Evolutionary conservation across 2,113 vertebrate species (phyloP).

Genomic region (Nothocercus nigrocapillus): DNA sequence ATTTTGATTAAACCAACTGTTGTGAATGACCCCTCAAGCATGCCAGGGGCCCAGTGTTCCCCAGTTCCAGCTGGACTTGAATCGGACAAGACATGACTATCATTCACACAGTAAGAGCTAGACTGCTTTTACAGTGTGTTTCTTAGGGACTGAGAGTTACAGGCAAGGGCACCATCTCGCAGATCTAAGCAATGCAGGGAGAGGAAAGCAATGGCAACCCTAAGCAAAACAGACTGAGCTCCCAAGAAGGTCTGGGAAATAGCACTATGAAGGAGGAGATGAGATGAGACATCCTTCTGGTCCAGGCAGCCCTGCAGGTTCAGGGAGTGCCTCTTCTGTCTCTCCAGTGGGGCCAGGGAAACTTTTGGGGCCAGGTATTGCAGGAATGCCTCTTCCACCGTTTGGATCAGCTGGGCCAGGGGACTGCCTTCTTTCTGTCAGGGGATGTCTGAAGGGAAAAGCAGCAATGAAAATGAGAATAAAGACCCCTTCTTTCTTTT

Average conservation of each 20-base stretch:
- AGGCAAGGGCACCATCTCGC: background rate
- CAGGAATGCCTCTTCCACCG: constrained; percentile 75
- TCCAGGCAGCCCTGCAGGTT: constrained; percentile 77
- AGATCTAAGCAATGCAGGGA: background rate
- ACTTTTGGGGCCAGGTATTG: constrained; percentile 79
- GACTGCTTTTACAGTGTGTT: background rate
- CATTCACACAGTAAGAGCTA: background rate
- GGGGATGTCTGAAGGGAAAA: background rate
- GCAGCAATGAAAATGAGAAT: background rate
- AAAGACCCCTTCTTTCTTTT: background rate
- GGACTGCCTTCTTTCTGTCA: constrained; percentile 72
- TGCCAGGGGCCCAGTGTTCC: background rate
- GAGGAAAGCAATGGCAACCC: no score
- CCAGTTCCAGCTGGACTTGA: background rate
- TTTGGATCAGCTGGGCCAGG: constrained; percentile 57
- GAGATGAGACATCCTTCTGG: constrained; percentile 67
- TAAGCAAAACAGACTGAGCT: background rate
- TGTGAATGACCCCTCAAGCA: background rate
- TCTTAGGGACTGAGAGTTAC: background rate
- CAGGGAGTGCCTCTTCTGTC: constrained; percentile 63
- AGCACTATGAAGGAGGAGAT: background rate
- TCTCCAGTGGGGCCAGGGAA: constrained; percentile 73
- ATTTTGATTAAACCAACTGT: background rate
- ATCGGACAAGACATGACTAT: background rate
- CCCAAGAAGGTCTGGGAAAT: background rate